Evolutionary conservation across 2,888 invertebrate genomes (phyloP).

Genomic region (Plagiodera versicolora): DNA sequence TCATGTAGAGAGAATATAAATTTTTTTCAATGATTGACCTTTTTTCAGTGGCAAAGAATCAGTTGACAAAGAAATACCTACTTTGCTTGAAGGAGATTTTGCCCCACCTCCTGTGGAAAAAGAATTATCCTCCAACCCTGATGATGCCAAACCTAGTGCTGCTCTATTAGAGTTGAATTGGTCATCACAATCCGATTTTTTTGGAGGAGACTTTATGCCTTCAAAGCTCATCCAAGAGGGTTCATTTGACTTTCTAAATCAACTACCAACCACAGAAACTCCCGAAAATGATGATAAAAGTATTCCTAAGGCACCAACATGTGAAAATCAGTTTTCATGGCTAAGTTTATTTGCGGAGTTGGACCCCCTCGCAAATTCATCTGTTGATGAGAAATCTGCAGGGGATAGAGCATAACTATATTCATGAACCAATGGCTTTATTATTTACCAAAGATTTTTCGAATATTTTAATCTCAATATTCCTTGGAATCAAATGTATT

Average conservation of each 20-base stretch:
- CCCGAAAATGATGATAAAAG: conserved; percentile 35
- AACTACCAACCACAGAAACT: conserved; percentile 35
- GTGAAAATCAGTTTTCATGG: conserved; percentile 63
- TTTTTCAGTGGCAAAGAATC: conserved; percentile 25
- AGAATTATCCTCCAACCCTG: conserved; percentile 17
- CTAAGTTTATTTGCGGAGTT: conserved; percentile 90
- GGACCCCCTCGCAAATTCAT: conserved; percentile 88
- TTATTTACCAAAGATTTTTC: neutral
- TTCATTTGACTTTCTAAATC: conserved; percentile 43
- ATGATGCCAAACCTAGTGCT: conserved; percentile 40
- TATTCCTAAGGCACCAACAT: conserved; percentile 24
- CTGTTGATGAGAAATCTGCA: conserved; percentile 50
- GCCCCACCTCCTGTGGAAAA: conserved; percentile 22
- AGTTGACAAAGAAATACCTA: conserved; percentile 31
- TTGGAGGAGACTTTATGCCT: conserved; percentile 51
- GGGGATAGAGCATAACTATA: conserved; percentile 40
- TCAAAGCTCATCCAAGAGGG: conserved; percentile 50
- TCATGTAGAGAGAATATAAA: no score
- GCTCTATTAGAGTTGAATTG: conserved; percentile 48
- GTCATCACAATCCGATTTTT: conserved; percentile 40
- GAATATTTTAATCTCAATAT: neutral
- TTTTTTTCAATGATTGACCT: no score
- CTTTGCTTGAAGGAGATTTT: conserved; percentile 51
- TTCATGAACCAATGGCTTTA: neutral
- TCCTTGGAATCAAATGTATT: neutral